Percentiles rank a stretch among this genome's conserved stretches.
These are phyloP conservation scores for Anarsia innoxiella DNA, from an alignment of 2,888 invertebrate species.

Conservation along the genomic window DNA sequence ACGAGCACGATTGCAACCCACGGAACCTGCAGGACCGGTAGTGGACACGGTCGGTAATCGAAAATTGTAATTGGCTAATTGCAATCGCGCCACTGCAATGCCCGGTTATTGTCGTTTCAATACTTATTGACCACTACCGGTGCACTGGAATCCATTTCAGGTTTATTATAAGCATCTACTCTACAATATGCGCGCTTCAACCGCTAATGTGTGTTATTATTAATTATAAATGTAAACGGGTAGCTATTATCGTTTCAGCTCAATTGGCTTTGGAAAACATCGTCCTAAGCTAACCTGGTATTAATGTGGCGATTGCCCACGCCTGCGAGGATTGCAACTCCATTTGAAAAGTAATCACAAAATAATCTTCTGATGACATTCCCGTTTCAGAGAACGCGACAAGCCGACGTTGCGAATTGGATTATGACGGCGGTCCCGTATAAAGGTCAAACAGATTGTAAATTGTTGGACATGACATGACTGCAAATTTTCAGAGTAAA, in stretches of 20 bases:
- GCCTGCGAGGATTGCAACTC: too few species aligned
- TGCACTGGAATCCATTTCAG: neutral
- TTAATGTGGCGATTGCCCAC: too few species aligned
- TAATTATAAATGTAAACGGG: neutral
- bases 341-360: too few species aligned
- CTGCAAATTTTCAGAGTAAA: too few species aligned
- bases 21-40: constrained; percentile 46
- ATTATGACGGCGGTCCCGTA: too few species aligned
- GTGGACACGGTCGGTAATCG: constrained; percentile 53
- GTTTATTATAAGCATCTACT: neutral
- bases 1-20: constrained; percentile 37
- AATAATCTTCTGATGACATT: too few species aligned
- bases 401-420: too few species aligned
- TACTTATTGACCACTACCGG: neutral
- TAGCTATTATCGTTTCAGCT: neutral
- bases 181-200: neutral
- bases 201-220: constrained; percentile 2
- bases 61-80: constrained; percentile 62
- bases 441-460: too few species aligned
- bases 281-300: neutral
- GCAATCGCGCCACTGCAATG: constrained; percentile 22
- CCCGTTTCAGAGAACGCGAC: too few species aligned
- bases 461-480: too few species aligned
- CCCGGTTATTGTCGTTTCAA: constrained; percentile 4
- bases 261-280: neutral